These are phyloP conservation scores for Agrenia bidenticulata DNA, from an alignment of 2,888 invertebrate species.

Conservation along the genomic window DNA sequence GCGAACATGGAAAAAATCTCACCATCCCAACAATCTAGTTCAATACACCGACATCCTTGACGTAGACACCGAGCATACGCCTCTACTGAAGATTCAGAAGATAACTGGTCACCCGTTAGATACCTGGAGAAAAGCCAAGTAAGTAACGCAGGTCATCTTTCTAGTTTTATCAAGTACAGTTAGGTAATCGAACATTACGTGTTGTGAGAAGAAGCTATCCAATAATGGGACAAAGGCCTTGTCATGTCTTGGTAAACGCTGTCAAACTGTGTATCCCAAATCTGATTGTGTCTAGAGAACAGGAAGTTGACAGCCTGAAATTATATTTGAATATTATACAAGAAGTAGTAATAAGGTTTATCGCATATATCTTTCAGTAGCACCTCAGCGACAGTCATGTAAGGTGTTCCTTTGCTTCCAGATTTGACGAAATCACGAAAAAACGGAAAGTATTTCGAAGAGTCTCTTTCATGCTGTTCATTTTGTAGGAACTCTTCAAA, in stretches of 20 bases:
- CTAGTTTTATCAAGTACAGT: background rate
- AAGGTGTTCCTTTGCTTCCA: constrained; percentile 30
- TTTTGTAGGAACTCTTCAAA: constrained; percentile 39
- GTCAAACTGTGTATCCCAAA: constrained; percentile 35
- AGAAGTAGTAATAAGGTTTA: too few relatives aligned
- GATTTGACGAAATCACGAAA: constrained; percentile 34
- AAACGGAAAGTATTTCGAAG: constrained; percentile 16
- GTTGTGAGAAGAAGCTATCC: constrained; percentile 88
- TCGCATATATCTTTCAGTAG: too few relatives aligned
- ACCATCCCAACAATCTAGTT: constrained; percentile 75
- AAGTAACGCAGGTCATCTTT: background rate
- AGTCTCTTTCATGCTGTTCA: constrained; percentile 24
- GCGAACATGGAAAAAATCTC: background rate
- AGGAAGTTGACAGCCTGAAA: constrained; percentile 40
- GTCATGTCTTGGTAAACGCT: constrained; percentile 36
- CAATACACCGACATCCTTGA: constrained; percentile 74
- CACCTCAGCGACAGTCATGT: constrained; percentile 38
- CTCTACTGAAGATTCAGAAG: constrained; percentile 93
- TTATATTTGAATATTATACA: background rate
- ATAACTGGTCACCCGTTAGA: constrained; percentile 98
- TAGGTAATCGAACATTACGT: constrained; percentile 63
- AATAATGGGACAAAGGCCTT: constrained; percentile 43
- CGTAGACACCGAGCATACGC: constrained; percentile 84
- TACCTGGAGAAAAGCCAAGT: background rate
- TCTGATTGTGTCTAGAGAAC: constrained; percentile 40